Conservation (phyloP, 2,888 invertebrate species). For the Meghimatium bilineatum region DNA sequence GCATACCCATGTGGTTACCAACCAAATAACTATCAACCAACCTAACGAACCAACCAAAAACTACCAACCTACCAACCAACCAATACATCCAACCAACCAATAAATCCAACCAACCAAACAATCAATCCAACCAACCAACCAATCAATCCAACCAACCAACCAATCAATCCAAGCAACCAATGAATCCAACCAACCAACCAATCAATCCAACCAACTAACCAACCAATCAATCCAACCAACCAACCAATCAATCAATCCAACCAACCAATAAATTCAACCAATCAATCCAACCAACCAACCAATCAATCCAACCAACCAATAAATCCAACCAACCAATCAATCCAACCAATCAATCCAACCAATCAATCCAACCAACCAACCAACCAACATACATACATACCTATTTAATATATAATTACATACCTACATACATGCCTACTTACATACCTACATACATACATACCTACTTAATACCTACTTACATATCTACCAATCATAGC, state of each 20-base stretch:
- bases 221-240: neutral
- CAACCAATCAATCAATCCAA: neutral
- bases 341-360: neutral
- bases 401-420: neutral
- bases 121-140: neutral
- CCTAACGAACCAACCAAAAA: neutral
- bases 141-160: neutral
- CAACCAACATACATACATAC: neutral
- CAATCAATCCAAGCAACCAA: neutral
- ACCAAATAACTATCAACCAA: neutral
- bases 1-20: neutral
- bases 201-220: neutral
- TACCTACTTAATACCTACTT: neutral
- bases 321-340: neutral
- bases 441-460: too few species aligned
- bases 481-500: neutral
- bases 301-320: too few species aligned
- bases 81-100: neutral
- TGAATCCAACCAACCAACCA: neutral
- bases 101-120: neutral
- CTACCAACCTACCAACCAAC: neutral
- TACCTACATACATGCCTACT: too few species aligned
- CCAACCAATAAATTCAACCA: neutral
- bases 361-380: neutral
- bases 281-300: too few species aligned